Base-by-base conservation (phyloP, 2,888 invertebrate genomes). In the Drosophila rubida region DNA sequence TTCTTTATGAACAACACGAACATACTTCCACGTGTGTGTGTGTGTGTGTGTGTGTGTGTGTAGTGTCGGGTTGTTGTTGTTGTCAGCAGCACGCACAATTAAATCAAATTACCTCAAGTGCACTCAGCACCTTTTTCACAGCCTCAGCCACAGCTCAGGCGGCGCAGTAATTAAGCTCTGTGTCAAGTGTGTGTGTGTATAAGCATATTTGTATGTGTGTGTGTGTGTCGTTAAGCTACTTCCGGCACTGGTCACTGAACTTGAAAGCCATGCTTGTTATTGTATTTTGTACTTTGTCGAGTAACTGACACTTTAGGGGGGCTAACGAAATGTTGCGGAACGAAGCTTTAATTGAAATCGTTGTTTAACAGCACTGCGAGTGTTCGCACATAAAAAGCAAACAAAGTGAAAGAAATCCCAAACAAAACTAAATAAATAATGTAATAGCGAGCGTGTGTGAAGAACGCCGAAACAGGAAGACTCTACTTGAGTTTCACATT, bases 101-200 rank as follows among this genome's bases (percentile, higher is more conserved):
- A 88, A 88, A 84, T 84, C 88, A 88, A 84, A 86, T 84, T 88
- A 84, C 87, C 88, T 83, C 71, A 75, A 84, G 84, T 80, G 78
- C 83, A 86, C 83, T 83, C 73, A 69, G 53, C 66, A 65, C 68
- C 75, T 78, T 81, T 64, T 80, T 78, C 68, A 67, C 76, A 64
- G 64, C 14, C 25, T 67, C 35, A 27, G 46, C 9, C 35, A 35
- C 39, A 23, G 54, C 37, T 61, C 46, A 25, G 59, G 57, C 68
- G 62, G 58, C 72, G 54, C 67, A 55, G 79, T 85, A 87, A 82
- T 82, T 82, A 87, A 87, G 87, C 72, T 51, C 59, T 67, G 50
- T 75, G 72, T 63, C 75, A 69, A 75, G 75, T 80, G 25, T 9
- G 25, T 25, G 32, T 42, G 9, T 7, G 9, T 27, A 19, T 63